Evolutionary conservation across 2,113 vertebrate species (phyloP).

Genomic region (Catharus fuscescens): DNA sequence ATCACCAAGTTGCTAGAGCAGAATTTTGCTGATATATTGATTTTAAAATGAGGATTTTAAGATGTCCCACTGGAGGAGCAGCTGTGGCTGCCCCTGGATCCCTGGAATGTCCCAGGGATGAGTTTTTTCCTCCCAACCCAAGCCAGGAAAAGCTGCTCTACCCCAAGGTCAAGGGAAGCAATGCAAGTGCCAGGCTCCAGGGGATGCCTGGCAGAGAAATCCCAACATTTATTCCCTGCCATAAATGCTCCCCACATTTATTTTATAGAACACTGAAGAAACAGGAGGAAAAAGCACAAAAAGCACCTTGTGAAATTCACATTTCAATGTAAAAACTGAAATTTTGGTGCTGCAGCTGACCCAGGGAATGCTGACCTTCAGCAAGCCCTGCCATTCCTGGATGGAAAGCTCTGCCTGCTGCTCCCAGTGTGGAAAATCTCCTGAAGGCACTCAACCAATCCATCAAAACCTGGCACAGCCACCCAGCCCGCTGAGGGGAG

Average conservation of each 20-base stretch:
- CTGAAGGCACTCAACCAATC: background rate
- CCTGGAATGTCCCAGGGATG: background rate
- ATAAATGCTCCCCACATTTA: rapidly evolving
- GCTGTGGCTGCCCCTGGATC: background rate
- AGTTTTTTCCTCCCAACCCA: background rate
- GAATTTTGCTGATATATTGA: background rate
- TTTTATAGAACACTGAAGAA: background rate
- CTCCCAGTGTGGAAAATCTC: background rate
- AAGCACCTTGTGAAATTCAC: rapidly evolving
- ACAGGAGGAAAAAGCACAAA: background rate
- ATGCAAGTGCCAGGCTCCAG: too few relatives aligned
- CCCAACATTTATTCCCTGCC: rapidly evolving
- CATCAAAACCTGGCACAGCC: background rate
- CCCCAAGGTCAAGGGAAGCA: background rate
- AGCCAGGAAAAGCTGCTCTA: background rate
- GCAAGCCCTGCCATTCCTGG: background rate
- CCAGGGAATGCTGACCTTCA: rapidly evolving
- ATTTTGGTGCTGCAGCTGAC: background rate
- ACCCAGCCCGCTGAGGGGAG: background rate
- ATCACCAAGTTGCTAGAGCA: background rate
- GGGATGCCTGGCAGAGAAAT: background rate
- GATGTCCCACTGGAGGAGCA: background rate
- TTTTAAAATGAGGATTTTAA: background rate
- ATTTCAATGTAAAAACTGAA: background rate
- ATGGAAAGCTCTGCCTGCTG: background rate